Evolutionary conservation across 1,140 invertebrate species (phyloP).

Genomic region (Hylyphantes graminicola): DNA sequence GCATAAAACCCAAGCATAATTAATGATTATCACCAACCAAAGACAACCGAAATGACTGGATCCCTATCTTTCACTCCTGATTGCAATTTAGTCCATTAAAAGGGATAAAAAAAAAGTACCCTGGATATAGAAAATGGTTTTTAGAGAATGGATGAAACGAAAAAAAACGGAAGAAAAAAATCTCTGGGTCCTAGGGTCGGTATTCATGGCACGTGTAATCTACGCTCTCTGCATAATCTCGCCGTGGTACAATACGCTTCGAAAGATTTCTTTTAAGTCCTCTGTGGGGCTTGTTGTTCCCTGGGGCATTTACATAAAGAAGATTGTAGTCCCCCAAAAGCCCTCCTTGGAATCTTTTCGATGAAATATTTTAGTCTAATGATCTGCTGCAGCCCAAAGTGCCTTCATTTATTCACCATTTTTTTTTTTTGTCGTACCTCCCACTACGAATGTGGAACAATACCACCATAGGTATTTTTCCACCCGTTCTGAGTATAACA

Average conservation of each 20-base stretch:
- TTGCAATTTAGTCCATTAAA: conserved; percentile 50
- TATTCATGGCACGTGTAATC: conserved; percentile 56
- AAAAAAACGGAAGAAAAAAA: conserved; percentile 27
- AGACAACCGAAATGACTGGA: too few species aligned
- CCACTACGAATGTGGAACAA: background rate
- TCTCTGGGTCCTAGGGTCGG: conserved; percentile 33
- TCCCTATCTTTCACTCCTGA: background rate
- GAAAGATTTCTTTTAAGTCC: conserved; percentile 56
- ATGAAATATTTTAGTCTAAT: conserved; percentile 60
- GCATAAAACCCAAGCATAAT: too few species aligned
- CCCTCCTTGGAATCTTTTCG: conserved; percentile 44
- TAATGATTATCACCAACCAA: too few species aligned
- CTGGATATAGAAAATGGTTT: conserved; percentile 21
- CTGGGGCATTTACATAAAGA: conserved; percentile 59
- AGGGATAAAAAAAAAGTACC: conserved; percentile 31
- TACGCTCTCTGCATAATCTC: conserved; percentile 57
- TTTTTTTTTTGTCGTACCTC: conserved; percentile 24
- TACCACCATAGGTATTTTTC: too few species aligned
- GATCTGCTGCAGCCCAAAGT: conserved; percentile 55
- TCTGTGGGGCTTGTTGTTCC: conserved; percentile 50
- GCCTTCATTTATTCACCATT: conserved; percentile 60
- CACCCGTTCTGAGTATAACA: too few species aligned
- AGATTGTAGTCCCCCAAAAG: conserved; percentile 51
- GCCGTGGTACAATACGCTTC: conserved; percentile 50
- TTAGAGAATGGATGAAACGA: background rate